Evolutionary conservation across 2,113 vertebrate genomes (phyloP).

Genomic region (Rutilus rutilus): DNA sequence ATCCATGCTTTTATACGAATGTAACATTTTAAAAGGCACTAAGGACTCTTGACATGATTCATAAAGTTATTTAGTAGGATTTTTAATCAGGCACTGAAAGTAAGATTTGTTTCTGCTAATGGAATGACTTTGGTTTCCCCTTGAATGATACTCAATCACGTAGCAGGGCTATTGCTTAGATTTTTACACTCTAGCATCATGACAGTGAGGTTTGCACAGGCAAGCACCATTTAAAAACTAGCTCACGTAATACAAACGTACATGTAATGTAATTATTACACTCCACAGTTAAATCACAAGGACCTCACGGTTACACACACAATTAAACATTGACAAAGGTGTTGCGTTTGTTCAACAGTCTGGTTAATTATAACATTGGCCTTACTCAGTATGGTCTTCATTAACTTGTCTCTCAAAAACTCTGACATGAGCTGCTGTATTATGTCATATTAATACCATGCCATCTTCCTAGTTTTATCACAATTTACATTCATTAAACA

Average conservation of each 20-base stretch:
- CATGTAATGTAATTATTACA: not conserved
- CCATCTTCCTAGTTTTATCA: conserved; percentile 22
- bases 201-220: not conserved
- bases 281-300: not conserved
- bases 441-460: not conserved
- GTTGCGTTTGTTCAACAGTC: not conserved
- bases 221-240: not conserved
- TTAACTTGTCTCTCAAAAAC: not conserved
- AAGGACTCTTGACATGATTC: too few relatives aligned
- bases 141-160: not conserved
- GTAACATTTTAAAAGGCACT: too few relatives aligned
- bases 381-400: conserved; percentile 4
- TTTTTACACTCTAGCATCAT: not conserved
- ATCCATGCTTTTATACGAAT: too few relatives aligned
- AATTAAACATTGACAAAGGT: not conserved
- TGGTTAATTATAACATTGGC: not conserved
- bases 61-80: too few relatives aligned
- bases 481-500: conserved; percentile 37
- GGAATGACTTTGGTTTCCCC: not conserved
- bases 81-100: too few relatives aligned
- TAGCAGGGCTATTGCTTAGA: not conserved
- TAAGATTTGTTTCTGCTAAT: not conserved
- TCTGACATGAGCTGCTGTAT: not conserved
- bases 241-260: not conserved
- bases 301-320: not conserved